A percentile compares a stretch with the other conserved stretches of the same genome.
phyloP scores from a whole-genome alignment of 35 echinoderm and acorn worm genomes.

The Stichopus chloronotus region DNA sequence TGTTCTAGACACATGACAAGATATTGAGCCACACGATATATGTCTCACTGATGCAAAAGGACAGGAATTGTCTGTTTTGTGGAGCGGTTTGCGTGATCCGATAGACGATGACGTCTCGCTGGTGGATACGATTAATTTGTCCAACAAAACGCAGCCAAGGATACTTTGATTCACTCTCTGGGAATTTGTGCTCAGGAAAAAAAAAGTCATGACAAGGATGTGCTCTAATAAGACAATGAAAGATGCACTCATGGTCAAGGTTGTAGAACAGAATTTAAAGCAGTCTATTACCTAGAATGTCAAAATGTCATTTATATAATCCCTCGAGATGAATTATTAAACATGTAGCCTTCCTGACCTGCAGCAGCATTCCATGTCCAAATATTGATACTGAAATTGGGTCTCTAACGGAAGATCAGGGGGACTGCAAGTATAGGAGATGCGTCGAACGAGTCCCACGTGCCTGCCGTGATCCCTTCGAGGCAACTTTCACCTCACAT shows the following conservation, averaged over 20 bases:
- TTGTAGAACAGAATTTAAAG: background rate
- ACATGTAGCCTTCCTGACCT: no score
- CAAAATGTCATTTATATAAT: no score
- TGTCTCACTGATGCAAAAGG: background rate
- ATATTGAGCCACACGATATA: background rate
- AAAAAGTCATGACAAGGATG: background rate
- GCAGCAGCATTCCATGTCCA: no score
- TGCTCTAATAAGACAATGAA: background rate
- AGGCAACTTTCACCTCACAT: no score
- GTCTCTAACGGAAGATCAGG: no score
- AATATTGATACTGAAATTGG: no score
- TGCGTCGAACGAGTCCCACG: no score
- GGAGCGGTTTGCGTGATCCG: background rate
- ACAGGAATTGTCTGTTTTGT: background rate
- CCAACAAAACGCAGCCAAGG: background rate
- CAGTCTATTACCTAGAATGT: no score
- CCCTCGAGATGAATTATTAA: no score
- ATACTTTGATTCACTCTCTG: background rate
- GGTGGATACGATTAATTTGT: background rate
- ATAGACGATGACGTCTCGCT: background rate
- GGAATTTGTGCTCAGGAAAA: background rate
- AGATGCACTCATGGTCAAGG: background rate
- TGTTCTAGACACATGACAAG: background rate
- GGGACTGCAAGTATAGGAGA: no score
- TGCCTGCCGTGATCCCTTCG: no score